Base-by-base conservation (phyloP, 2,113 vertebrate genomes). In the Capreolus pygargus region DNA sequence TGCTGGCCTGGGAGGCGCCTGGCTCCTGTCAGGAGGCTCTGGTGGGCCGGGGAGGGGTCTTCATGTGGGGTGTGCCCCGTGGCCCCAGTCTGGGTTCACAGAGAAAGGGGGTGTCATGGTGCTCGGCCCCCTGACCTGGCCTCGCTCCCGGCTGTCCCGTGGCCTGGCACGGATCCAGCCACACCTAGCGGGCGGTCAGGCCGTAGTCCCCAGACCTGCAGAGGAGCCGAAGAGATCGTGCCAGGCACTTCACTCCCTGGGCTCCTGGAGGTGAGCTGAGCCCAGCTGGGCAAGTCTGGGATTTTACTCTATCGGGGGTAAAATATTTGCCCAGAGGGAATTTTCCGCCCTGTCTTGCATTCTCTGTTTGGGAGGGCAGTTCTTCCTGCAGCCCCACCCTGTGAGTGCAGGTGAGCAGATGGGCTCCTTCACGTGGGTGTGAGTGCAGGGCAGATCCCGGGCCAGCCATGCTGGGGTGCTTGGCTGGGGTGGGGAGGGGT, bases 41-140 rank as follows among this genome's bases (percentile, higher is more conserved):
- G 6, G 54, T 1, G 2, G 6, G 33, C 91, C n/a, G 21, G 14
- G 21, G 14, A 19, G 23, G 33, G 11, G 17, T 17, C 27, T 45
- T 19, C 2, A 15, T 11, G 12, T 36, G 43, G 27, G 45, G 28
- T 1, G 2, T 33, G 61, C 30, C 7, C 92, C 0, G 0, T 2
- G 6, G n/a, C 21, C 17, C 33, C 50, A 14, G 25, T 8, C 55
- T 15, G 12, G 30, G n/a, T 23, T 89, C 39, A 52, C 45, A 23
- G 85, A 85, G 67, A 50, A 76, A 50, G 28, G 28, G 14, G 28
- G 50, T 33, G 10, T 60, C 47, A 0, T 3, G 33, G 36, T 54
- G 89, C 28, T 9, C 1, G 21, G 39, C 78, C 5, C 23, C n/a
- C 67, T 1, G 15, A 6, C 28, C 78, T 8, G 8, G 27, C 52